Percentiles rank a stretch among this genome's conserved stretches.
Conservation (phyloP, 1,140 invertebrate genomes). For the Drosophila leontia region DNA sequence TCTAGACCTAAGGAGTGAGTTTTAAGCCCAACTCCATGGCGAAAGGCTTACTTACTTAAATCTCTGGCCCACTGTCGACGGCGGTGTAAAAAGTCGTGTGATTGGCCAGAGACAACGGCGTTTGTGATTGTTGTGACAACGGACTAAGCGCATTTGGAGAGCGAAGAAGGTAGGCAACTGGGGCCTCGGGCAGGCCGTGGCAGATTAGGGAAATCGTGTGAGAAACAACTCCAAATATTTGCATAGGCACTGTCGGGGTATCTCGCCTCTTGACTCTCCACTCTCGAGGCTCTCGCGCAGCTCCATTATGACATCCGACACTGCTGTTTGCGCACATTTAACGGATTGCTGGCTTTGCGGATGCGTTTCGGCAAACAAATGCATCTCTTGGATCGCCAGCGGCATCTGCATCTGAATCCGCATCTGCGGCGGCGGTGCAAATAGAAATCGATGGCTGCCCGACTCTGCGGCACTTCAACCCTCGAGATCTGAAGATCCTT, state of each 20-base stretch:
- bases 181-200: not conserved
- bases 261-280: not conserved
- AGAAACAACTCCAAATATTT: slow-evolving; percentile 64
- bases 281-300: not conserved
- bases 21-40: slow-evolving; percentile 2
- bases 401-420: slow-evolving; percentile 53
- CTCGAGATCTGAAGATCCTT: slow-evolving; percentile 34
- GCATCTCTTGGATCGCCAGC: slow-evolving; percentile 19
- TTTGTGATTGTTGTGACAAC: slow-evolving; percentile 52
- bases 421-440: slow-evolving; percentile 38
- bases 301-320: slow-evolving; percentile 75
- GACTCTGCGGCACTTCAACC: slow-evolving; percentile 18
- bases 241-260: slow-evolving; percentile 25
- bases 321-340: slow-evolving; percentile 81
- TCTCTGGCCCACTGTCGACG: slow-evolving; percentile 15
- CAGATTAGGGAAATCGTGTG: slow-evolving; percentile 51
- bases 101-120: slow-evolving; percentile 28
- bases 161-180: slow-evolving; percentile 20
- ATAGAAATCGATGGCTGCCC: slow-evolving; percentile 73
- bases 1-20: not conserved
- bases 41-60: slow-evolving; percentile 25
- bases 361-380: slow-evolving; percentile 62
- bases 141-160: slow-evolving; percentile 28
- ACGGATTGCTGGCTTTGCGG: slow-evolving; percentile 76
- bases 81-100: slow-evolving; percentile 27